Evolutionary conservation across 2,797 vertebrate species (phyloP).

Genomic region (Linurgus olivaceus): DNA sequence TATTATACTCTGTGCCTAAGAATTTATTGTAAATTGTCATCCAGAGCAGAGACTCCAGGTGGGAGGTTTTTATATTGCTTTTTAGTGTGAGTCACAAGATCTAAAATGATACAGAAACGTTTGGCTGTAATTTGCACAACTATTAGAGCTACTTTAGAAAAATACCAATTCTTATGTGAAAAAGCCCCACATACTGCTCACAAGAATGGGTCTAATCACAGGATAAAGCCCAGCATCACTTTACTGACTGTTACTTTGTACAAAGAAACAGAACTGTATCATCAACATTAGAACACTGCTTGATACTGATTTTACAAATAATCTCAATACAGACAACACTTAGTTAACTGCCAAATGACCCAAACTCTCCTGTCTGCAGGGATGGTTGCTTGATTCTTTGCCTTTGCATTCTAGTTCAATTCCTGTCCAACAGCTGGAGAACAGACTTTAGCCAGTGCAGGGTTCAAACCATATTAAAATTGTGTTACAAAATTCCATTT

Average conservation of each 20-base stretch:
- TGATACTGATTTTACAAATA: neutral
- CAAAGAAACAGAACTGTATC: neutral
- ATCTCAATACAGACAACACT: neutral
- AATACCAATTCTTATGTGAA: neutral
- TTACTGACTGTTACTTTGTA: neutral
- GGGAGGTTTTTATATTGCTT: neutral
- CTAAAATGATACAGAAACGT: neutral
- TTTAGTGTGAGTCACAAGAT: neutral
- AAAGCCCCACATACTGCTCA: neutral
- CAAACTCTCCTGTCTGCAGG: neutral
- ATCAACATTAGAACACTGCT: neutral
- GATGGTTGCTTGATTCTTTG: neutral
- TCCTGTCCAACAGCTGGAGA: constrained; percentile 8
- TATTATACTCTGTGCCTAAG: constrained; percentile 26
- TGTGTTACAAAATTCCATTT: neutral
- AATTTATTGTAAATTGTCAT: neutral
- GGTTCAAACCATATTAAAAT: neutral
- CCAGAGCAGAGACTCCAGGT: neutral
- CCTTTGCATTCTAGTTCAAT: neutral
- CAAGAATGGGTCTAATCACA: neutral
- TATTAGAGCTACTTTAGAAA: neutral
- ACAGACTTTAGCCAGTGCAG: neutral
- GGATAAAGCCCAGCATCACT: neutral
- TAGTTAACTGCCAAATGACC: neutral
- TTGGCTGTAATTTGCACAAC: neutral